Conservation (phyloP, 2,888 invertebrate species). For the Troides oblongomaculatus region DNA sequence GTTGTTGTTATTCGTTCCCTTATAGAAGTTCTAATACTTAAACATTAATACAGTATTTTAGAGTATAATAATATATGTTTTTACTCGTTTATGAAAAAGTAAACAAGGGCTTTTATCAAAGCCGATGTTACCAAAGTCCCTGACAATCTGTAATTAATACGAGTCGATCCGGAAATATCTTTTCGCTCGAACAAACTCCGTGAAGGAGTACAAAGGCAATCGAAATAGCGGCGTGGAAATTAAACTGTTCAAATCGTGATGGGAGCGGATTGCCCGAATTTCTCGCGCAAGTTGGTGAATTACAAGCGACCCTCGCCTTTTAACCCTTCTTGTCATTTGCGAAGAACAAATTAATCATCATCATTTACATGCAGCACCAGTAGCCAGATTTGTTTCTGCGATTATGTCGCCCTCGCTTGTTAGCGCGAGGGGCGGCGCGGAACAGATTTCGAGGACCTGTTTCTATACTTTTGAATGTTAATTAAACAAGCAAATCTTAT, state of each 20-base stretch:
- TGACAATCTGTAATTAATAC: conserved; percentile 66
- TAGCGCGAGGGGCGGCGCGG: conserved; percentile 56
- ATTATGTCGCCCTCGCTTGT: conserved; percentile 77
- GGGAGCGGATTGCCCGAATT: conserved; percentile 60
- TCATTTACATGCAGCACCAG: conserved; percentile 79
- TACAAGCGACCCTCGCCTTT: conserved; percentile 62
- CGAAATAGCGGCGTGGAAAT: conserved; percentile 68
- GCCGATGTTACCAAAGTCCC: conserved; percentile 1
- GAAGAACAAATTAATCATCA: conserved; percentile 80
- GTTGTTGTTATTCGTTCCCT: too few species aligned
- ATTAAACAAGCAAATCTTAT: conserved; percentile 43
- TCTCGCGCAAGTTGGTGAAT: conserved; percentile 67
- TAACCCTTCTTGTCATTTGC: conserved; percentile 79
- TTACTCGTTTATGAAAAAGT: too few species aligned
- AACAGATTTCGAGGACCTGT: conserved; percentile 67
- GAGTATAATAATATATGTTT: not conserved
- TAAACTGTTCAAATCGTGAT: conserved; percentile 62
- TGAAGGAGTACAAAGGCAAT: conserved; percentile 70
- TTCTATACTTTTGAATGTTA: conserved; percentile 63
- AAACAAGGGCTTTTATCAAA: not conserved
- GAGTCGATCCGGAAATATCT: conserved; percentile 74
- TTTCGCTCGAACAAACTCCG: conserved; percentile 71
- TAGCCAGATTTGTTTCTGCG: conserved; percentile 79
- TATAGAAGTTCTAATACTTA: not conserved
- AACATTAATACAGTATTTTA: not conserved